These are phyloP conservation scores for Talpa occidentalis DNA, from an alignment of 2,113 vertebrate genomes.

Conservation along the genomic window DNA sequence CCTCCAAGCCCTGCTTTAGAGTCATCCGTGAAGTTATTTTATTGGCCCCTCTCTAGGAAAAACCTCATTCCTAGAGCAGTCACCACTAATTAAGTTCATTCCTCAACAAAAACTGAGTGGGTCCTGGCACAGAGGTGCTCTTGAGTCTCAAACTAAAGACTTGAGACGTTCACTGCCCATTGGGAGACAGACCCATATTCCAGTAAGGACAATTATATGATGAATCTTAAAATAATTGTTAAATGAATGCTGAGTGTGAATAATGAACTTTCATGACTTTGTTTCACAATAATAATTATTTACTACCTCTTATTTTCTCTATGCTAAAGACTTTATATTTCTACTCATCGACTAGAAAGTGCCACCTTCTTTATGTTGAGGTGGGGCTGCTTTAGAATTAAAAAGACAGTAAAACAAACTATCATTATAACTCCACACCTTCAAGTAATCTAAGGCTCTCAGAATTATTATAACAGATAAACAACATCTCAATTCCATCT, in stretches of 20 bases:
- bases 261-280: not conserved
- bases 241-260: not conserved
- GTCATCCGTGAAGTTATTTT: not conserved
- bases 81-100: not conserved
- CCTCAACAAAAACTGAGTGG: not conserved
- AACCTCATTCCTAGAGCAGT: not conserved
- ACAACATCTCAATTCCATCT: not conserved
- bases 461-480: not conserved
- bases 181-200: not conserved
- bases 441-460: not conserved
- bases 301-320: conserved; percentile 10
- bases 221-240: not conserved
- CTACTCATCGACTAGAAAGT: conserved; percentile 39
- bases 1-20: too few species aligned
- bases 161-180: not conserved
- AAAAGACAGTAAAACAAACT: conserved; percentile 2
- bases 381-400: conserved; percentile 2
- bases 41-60: not conserved
- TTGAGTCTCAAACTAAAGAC: not conserved
- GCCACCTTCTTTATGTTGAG: not conserved
- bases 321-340: not conserved
- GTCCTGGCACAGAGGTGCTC: not conserved
- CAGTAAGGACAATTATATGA: not conserved
- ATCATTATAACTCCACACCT: conserved; percentile 28
- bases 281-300: conserved; percentile 21